Evolutionary conservation across 2,888 invertebrate species (phyloP), one percentile per base, ranked within the genome.

Genomic region (Watsonalla cultraria): DNA sequence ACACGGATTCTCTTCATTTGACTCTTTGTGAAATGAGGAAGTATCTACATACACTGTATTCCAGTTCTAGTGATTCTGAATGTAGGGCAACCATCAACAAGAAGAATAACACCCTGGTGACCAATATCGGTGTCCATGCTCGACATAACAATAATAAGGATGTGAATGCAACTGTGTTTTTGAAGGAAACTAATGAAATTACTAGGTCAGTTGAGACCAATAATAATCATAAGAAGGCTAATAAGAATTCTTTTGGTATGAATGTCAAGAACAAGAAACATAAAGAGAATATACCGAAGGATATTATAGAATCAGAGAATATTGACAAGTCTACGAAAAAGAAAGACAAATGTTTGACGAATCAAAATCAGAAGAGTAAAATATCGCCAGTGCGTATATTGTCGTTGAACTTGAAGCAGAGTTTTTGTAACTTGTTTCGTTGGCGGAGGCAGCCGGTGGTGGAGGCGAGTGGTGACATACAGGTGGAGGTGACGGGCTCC

Each of bases 1-100:
- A 92, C 54, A 92, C 92, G 4, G 96, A 96, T 76, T 85, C 90
- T 5, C 93, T 96, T 60, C 96, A 96, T 78, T 94, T 96, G 93
- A 96, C 96, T 8, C 84, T 97, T 55, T 94, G 95, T 66, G 96
- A 96, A 85, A 96, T 96, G 74, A 93, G 96, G 61, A 95, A 95
- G 72, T 96, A 96, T 80, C 91, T 96, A 70, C 95, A 96, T 64
- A 96, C 95, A 7, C 88, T 96, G 47, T 96, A 96, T 78, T 95
- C 96, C 42, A 94, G 94, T 80, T 94, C 94, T 49, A 94, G 94
- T 70, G 94, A 95, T 72, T 94, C 94, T 0, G 90, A 89, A 69
- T 85, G 84, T 61, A 80, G 84, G 59, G 91, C 82, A 74, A 84
- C 86, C n/a, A 68, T 91, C 66, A 68, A 87, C 81, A 84, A 90